phyloP scores from a whole-genome alignment of 2,888 invertebrate species.

The Calliopum simillimum region DNA sequence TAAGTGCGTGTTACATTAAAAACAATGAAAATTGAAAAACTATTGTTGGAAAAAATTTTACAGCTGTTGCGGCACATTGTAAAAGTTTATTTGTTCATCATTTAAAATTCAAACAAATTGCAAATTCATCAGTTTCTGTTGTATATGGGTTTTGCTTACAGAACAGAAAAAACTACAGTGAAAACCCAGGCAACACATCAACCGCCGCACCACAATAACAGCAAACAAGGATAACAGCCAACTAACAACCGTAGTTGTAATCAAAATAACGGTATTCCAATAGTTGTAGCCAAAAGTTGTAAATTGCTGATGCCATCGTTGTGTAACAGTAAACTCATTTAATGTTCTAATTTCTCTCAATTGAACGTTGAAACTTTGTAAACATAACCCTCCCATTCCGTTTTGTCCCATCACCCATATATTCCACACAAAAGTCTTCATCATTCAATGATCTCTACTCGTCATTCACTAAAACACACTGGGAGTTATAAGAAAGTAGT shows the following conservation, averaged over 20 bases:
- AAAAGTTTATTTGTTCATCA: too few relatives aligned
- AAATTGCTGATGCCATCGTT: constrained; percentile 40
- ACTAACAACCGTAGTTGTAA: constrained; percentile 23
- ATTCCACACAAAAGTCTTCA: background rate
- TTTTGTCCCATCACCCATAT: constrained; percentile 48
- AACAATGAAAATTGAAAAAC: too few relatives aligned
- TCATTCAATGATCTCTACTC: background rate
- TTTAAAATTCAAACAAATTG: constrained; percentile 35
- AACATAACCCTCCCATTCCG: constrained; percentile 37
- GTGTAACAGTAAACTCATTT: constrained; percentile 49
- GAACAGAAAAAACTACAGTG: background rate
- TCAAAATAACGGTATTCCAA: constrained; percentile 34
- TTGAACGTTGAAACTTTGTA: constrained; percentile 54
- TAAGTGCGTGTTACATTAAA: too few relatives aligned
- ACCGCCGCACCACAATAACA: constrained; percentile 6
- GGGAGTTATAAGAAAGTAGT: background rate
- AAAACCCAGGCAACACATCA: background rate
- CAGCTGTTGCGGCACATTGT: too few relatives aligned
- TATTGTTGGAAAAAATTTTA: too few relatives aligned
- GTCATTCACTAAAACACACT: background rate
- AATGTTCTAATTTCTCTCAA: constrained; percentile 64
- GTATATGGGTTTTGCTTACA: constrained; percentile 14
- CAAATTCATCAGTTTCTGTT: constrained; percentile 36
- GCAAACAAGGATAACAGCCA: constrained; percentile 2
- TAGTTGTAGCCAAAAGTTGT: constrained; percentile 33